Evolutionary conservation across 2,113 vertebrate species (phyloP).

Genomic region (Crotalus horridus): DNA sequence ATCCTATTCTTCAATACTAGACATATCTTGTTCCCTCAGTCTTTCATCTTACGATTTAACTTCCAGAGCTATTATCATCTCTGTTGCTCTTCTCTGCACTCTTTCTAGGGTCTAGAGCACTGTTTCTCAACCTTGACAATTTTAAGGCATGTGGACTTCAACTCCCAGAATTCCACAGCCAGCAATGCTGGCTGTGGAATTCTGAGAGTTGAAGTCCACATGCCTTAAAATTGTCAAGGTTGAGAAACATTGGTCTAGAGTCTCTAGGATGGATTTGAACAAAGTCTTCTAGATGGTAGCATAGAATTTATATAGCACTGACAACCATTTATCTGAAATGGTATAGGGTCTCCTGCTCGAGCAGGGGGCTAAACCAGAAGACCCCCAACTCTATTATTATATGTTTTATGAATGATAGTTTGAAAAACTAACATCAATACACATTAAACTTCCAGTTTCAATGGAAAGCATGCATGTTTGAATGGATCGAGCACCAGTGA

Average conservation of each 20-base stretch:
- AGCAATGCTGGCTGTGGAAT: no score
- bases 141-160: no score
- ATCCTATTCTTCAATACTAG: not conserved
- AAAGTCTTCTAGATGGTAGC: not conserved
- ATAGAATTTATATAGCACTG: not conserved
- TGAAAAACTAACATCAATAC: not conserved
- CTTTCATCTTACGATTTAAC: not conserved
- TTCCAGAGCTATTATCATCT: not conserved
- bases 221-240: no score
- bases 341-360: not conserved
- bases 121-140: no score
- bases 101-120: not conserved
- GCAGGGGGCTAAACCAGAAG: not conserved
- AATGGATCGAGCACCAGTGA: not conserved
- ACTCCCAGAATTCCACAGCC: no score
- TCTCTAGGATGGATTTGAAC: not conserved
- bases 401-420: not conserved
- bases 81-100: not conserved
- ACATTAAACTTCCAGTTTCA: not conserved
- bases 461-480: not conserved
- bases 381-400: not conserved
- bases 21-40: not conserved
- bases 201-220: no score
- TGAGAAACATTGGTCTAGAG: no score
- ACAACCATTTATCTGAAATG: not conserved